Evolutionary conservation across 2,113 vertebrate species (phyloP).

Genomic region (Madoqua kirkii): DNA sequence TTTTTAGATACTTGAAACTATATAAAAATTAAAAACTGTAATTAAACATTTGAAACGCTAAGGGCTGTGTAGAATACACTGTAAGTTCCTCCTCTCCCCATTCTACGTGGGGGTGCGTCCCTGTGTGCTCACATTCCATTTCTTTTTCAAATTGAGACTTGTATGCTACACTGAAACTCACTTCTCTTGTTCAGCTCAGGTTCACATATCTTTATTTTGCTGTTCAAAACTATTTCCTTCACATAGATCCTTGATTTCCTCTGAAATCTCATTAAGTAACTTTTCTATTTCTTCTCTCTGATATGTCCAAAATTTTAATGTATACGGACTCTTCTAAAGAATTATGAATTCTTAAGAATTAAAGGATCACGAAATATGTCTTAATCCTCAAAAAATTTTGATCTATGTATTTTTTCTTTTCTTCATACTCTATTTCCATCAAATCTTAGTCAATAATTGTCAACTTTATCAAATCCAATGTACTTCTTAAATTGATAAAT

Average conservation of each 20-base stretch:
- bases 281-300: neutral
- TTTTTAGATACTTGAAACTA: neutral
- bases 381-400: neutral
- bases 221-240: neutral
- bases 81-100: neutral
- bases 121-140: neutral
- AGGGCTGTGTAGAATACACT: neutral
- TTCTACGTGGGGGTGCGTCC: accelerated
- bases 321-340: neutral
- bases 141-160: neutral
- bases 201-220: neutral
- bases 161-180: neutral
- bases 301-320: neutral
- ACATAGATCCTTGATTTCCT: neutral
- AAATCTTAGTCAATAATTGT: neutral
- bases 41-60: neutral
- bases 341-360: neutral
- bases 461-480: neutral
- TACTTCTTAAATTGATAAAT: neutral
- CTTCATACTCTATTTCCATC: neutral
- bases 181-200: neutral
- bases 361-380: neutral
- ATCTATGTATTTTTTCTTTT: neutral
- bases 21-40: neutral
- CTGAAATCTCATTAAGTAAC: neutral